These are phyloP conservation scores for Bolborhynchus lineola DNA, from an alignment of 2,113 vertebrate genomes.

Conservation along the genomic window DNA sequence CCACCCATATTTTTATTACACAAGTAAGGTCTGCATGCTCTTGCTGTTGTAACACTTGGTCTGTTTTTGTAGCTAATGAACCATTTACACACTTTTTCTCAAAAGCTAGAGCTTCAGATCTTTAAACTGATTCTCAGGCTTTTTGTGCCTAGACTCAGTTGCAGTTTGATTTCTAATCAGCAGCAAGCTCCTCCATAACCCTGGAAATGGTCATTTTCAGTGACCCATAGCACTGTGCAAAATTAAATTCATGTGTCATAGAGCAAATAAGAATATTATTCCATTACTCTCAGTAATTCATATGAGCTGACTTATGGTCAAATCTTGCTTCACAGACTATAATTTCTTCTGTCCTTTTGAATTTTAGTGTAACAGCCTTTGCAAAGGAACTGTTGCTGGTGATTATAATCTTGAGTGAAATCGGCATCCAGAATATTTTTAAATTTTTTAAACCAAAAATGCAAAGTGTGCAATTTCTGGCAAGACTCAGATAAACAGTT, in stretches of 20 bases:
- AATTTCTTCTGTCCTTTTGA: background rate
- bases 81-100: background rate
- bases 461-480: background rate
- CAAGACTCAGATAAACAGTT: background rate
- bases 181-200: background rate
- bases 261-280: constrained; percentile 29
- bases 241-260: constrained; percentile 42
- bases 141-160: background rate
- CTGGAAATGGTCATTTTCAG: constrained; percentile 24
- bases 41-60: constrained; percentile 8
- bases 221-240: background rate
- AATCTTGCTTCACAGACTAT: background rate
- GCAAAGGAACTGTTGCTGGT: background rate
- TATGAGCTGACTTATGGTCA: background rate
- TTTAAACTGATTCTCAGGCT: background rate
- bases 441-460: background rate
- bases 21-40: constrained; percentile 2
- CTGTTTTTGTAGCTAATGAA: constrained; percentile 35
- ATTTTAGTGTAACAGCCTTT: background rate
- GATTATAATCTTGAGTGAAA: background rate
- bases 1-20: constrained; percentile 44
- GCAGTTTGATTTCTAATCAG: background rate
- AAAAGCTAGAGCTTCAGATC: background rate
- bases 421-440: background rate
- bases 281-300: background rate